Percentiles rank a stretch among this genome's conserved stretches.
Evolutionary conservation across 1,140 invertebrate genomes (phyloP).

Genomic region (Colletes latitarsis): DNA sequence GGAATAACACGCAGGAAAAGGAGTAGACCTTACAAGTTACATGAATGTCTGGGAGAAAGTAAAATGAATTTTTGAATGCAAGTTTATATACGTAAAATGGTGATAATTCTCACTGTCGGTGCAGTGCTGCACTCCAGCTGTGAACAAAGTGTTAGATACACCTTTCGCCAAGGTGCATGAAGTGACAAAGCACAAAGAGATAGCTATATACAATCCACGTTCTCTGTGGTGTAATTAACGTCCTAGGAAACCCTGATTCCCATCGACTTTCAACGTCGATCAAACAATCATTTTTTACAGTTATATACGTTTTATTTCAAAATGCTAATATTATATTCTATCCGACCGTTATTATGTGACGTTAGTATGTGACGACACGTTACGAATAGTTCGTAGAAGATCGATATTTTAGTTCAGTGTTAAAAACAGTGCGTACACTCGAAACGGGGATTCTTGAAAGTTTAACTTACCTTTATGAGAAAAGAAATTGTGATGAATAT

Average conservation of each 20-base stretch:
- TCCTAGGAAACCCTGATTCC: constrained; percentile 5
- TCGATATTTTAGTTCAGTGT: too few relatives aligned
- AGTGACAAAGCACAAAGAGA: constrained; percentile 69
- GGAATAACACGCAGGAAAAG: constrained; percentile 57
- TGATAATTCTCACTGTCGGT: constrained; percentile 76
- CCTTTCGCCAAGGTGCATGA: constrained; percentile 73
- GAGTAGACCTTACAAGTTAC: constrained; percentile 67
- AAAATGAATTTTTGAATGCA: constrained; percentile 62
- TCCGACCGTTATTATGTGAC: not conserved
- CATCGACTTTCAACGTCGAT: not conserved
- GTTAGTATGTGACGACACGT: too few relatives aligned
- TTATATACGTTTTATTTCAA: not conserved
- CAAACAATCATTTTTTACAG: not conserved
- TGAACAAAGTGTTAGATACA: constrained; percentile 78
- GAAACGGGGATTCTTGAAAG: not conserved
- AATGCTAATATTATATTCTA: not conserved
- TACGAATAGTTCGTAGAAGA: too few relatives aligned
- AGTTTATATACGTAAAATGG: constrained; percentile 65
- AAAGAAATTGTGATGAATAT: constrained; percentile 98
- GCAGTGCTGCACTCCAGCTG: constrained; percentile 78
- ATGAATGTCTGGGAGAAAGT: constrained; percentile 69
- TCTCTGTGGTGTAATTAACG: constrained; percentile 45
- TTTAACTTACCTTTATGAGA: constrained; percentile 90
- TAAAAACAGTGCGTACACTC: not conserved
- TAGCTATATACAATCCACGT: constrained; percentile 70